These are phyloP conservation scores for Drosophila kepulauana DNA, from an alignment of 1,140 invertebrate genomes.

Conservation along the genomic window DNA sequence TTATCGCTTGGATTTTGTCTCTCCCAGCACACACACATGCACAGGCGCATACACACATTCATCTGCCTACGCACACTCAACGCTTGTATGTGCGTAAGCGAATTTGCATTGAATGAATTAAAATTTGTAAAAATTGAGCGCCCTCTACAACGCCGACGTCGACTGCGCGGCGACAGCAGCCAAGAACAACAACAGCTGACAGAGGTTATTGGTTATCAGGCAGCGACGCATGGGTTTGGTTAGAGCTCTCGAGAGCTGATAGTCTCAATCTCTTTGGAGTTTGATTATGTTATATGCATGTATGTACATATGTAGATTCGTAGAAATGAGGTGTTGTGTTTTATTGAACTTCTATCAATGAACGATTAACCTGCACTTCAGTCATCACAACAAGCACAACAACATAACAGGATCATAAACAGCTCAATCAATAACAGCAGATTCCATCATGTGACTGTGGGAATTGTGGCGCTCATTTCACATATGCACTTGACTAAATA, in stretches of 20 bases:
- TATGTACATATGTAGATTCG: not conserved
- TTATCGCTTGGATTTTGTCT: slow-evolving; percentile 29
- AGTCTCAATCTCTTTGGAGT: slow-evolving; percentile 22
- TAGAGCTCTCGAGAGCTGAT: slow-evolving; percentile 12
- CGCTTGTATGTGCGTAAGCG: slow-evolving; percentile 24
- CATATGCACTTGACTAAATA: slow-evolving; percentile 35
- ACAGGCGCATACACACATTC: slow-evolving; percentile 9
- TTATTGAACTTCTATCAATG: slow-evolving; percentile 11
- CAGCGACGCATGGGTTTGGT: slow-evolving; percentile 21
- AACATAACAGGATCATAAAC: not conserved
- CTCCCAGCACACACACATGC: not conserved
- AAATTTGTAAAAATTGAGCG: slow-evolving; percentile 66
- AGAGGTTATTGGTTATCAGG: slow-evolving; percentile 47
- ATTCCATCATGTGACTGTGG: slow-evolving; percentile 30
- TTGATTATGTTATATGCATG: not conserved
- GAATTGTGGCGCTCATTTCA: slow-evolving; percentile 11
- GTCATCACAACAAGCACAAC: not conserved
- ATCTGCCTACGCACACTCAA: slow-evolving; percentile 26
- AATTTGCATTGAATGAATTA: slow-evolving; percentile 75
- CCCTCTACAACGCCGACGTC: not conserved
- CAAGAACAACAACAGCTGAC: slow-evolving; percentile 8
- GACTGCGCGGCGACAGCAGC: slow-evolving; percentile 1
- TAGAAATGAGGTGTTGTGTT: not conserved
- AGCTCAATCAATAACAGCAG: not conserved
- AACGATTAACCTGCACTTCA: slow-evolving; percentile 8